These are phyloP conservation scores for Columbina picui DNA, from an alignment of 2,113 vertebrate genomes.

Conservation along the genomic window DNA sequence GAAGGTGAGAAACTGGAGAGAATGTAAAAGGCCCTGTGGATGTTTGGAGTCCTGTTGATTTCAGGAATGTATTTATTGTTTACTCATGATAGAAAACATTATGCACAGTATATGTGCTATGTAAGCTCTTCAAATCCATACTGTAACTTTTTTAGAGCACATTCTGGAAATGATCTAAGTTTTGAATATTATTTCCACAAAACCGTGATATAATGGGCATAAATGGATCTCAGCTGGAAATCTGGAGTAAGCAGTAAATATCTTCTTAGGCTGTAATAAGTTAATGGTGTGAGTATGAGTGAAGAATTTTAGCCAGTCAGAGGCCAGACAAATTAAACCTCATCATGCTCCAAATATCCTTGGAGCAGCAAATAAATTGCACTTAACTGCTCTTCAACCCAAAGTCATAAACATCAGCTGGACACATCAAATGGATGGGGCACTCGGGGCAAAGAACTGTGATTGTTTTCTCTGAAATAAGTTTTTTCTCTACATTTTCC, in stretches of 20 bases:
- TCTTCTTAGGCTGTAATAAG: background rate
- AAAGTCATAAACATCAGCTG: background rate
- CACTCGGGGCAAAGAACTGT: background rate
- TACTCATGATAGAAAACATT: slow-evolving; percentile 3
- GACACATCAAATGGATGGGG: background rate
- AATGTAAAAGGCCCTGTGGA: background rate
- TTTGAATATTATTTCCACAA: background rate
- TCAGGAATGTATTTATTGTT: slow-evolving; percentile 1
- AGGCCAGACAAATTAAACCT: background rate
- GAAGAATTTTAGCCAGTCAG: background rate
- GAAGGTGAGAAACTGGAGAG: slow-evolving; percentile 28
- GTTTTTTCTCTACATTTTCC: background rate
- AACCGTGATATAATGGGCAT: background rate
- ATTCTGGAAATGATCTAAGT: background rate
- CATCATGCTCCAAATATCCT: background rate
- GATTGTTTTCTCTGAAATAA: background rate
- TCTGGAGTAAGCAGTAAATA: background rate
- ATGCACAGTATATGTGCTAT: background rate
- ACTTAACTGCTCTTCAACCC: background rate
- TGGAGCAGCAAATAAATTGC: background rate
- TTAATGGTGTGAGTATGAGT: background rate
- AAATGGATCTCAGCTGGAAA: background rate
- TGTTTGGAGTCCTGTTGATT: slow-evolving; percentile 25
- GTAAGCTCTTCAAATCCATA: background rate
- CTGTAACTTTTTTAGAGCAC: background rate